A percentile compares a stretch with the other conserved stretches of the same genome.
phyloP scores from a whole-genome alignment of 2,888 invertebrate genomes.

The Euclidia mi region DNA sequence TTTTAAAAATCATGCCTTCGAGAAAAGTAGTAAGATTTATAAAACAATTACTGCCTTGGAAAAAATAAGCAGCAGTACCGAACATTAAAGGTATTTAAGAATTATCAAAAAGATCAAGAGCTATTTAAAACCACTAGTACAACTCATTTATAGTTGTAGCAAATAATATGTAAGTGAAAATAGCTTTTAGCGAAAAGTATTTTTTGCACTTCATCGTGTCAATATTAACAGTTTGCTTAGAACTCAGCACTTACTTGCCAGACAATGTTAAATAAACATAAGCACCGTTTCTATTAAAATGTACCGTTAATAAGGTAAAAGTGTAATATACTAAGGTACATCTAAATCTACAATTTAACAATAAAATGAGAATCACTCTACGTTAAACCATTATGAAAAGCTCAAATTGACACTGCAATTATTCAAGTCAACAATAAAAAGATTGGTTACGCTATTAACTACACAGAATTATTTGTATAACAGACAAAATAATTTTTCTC shows the following conservation, averaged over 20 bases:
- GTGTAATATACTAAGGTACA: background rate
- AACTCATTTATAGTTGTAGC: background rate
- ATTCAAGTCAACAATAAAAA: constrained; percentile 34
- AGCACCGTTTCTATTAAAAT: background rate
- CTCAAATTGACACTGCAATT: constrained; percentile 24
- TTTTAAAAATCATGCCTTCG: too few species aligned
- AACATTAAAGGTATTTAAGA: background rate
- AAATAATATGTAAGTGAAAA: background rate
- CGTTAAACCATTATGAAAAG: constrained; percentile 5
- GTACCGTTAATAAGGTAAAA: background rate
- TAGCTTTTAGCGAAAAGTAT: background rate
- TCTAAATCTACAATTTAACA: background rate
- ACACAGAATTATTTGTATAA: constrained; percentile 28
- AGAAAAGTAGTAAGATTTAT: too few species aligned
- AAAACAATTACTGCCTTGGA: too few species aligned
- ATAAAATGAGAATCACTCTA: constrained; percentile 3
- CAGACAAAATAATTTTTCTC: constrained; percentile 36
- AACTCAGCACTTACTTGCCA: background rate
- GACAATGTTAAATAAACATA: background rate
- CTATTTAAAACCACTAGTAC: background rate
- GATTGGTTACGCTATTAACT: constrained; percentile 38
- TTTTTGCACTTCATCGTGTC: background rate
- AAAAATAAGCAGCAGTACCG: too few species aligned
- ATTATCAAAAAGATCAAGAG: background rate
- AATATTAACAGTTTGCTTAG: background rate